Base-by-base conservation (phyloP, 1,140 invertebrate species). In the Aethina tumida region DNA sequence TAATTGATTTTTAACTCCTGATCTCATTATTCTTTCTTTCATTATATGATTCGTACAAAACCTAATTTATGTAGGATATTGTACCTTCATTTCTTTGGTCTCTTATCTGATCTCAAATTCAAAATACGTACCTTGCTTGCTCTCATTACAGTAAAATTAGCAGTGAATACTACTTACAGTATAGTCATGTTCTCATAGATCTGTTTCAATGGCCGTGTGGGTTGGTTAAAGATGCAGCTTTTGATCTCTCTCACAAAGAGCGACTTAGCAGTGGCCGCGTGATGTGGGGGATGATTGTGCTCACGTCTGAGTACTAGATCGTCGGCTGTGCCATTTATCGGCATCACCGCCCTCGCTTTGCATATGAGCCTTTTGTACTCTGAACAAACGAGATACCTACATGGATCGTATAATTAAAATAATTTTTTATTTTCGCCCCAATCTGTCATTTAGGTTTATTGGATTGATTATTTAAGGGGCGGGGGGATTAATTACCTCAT, bases 211-310 rank as follows among this genome's bases (percentile, higher is more conserved):
- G 34, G 28, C 10, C 22, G 26, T 9, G 6, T 27, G 0, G 38
- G 32, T 15, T 31, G 16, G 17, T 36, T 19, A 12, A 27, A 13
- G 8, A 44, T 38, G 13, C 20, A 39, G 13, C 13, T 29, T 26
- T 41, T 43, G 4, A 48, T 31, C 6, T 32, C 8, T 14, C 17
- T 38, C 4, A 44, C 24, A 32, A 48, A 48, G 18, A 44, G 21
- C 3, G 12, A 22, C 26, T 38, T 40, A 8, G 21, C 13, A 13
- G 7, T 15, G n/a, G 25, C 22, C 17, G 27, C 28, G 8, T 12
- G 26, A 12, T 9, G 17, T 5, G 52, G 52, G 6, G 49, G 49
- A 40, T 55, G 52, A 46, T 52, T 52, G 34, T 55, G 52, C 3
- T 35, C 35, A 27, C 35, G 45, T 7, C 34, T 46, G 7, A 55